These are phyloP conservation scores for Brenthis ino DNA, from an alignment of 2,888 invertebrate species.

Conservation along the genomic window DNA sequence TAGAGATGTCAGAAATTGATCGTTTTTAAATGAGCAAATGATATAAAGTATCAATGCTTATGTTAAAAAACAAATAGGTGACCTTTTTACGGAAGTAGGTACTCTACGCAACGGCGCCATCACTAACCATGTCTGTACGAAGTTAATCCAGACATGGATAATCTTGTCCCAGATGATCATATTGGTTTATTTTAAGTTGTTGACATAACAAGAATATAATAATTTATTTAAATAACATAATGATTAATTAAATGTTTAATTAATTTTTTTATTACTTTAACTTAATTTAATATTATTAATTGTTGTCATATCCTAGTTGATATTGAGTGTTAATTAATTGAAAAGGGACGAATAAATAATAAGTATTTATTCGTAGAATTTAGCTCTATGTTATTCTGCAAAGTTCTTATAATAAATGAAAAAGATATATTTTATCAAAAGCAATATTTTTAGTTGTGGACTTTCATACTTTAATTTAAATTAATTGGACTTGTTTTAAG, in stretches of 20 bases:
- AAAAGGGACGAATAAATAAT: too few relatives aligned
- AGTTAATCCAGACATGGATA: slow-evolving; percentile 26
- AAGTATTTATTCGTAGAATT: too few relatives aligned
- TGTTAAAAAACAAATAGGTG: slow-evolving; percentile 32
- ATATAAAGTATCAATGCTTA: slow-evolving; percentile 40
- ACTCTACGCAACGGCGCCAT: slow-evolving; percentile 20
- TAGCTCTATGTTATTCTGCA: too few relatives aligned
- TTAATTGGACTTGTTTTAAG: too few relatives aligned
- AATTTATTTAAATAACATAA: not conserved
- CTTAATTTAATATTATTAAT: too few relatives aligned
- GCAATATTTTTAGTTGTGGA: too few relatives aligned
- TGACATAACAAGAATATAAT: not conserved
- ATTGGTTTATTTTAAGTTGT: not conserved
- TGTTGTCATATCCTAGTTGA: too few relatives aligned
- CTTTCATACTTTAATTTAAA: too few relatives aligned
- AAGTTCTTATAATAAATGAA: too few relatives aligned
- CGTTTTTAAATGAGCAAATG: slow-evolving; percentile 52
- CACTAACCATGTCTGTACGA: not conserved
- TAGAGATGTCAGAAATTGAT: slow-evolving; percentile 63
- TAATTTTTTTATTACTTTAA: too few relatives aligned
- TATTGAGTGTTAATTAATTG: too few relatives aligned
- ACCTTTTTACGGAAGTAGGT: slow-evolving; percentile 31
- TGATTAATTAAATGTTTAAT: not conserved
- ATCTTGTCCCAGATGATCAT: slow-evolving; percentile 17
- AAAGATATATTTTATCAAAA: too few relatives aligned